Base-by-base conservation (phyloP, 2,797 vertebrate genomes). In the Ctenochaetus hawaiiensis region DNA sequence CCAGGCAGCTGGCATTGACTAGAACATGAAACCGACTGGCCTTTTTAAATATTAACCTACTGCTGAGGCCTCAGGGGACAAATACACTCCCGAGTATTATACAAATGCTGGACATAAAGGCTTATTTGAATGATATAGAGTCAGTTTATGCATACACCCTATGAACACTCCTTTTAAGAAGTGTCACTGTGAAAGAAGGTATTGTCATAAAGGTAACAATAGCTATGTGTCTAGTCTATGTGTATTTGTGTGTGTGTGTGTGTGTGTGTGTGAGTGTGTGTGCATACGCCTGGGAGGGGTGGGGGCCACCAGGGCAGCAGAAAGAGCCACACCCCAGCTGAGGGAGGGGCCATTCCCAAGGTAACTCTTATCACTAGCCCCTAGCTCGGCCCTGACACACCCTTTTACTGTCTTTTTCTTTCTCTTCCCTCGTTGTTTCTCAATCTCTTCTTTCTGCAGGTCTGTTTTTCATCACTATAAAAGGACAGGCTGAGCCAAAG, bases 11-110 rank as follows among this genome's bases (percentile, higher is more conserved):
- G 76, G 77, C 71, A 77, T 77, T 74, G 69, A 76, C 26, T 64
- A 51, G 92, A 95, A 96, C 93, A 90, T 81, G 93, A 95, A 86
- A 95, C 94, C 82, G 30, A 43, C 34, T 37, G 54, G 68, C 82
- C 91, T 89, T 86, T 93, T 96, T 90, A 96, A 96, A 95, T 95
- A 96, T 96, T 96, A 95, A 96, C 94, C 83, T 79, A 44, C 47
- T 60, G 66, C 72, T 47, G 62, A 76, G 77, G 77, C 67, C 73
- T 66, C 39, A 49, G 34, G 75, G 66, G n/a, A 81, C 66, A 62
- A 41, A 81, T 8, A 41, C 51, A 78, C 60, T 18, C 26, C 48
- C 37, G 64, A 17, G 56, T 73, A 12, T 67, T 44, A 41, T 45
- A 47, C 23, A 72, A 78, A 72, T 13, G 23, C 53, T 59, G 41